phyloP scores from a whole-genome alignment of 2,888 invertebrate species.

The Prostheceraeus crozeri region DNA sequence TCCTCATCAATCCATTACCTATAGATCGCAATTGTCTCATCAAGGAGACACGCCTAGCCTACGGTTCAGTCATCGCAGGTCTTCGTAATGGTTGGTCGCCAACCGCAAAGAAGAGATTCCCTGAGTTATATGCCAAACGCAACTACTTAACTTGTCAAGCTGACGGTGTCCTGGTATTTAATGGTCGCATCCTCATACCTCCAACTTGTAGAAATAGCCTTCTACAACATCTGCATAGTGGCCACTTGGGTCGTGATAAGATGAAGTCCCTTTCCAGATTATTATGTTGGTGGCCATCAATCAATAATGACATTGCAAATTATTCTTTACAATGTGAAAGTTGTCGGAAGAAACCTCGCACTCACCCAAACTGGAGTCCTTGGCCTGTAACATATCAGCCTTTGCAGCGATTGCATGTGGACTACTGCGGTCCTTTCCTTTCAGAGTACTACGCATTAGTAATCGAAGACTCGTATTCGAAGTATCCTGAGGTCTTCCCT shows the following conservation, averaged over 20 bases:
- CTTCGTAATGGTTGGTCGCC: conserved; percentile 14
- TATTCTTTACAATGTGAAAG: neutral
- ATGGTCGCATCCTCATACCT: no score
- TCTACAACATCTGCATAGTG: conserved; percentile 5
- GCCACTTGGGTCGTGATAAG: neutral
- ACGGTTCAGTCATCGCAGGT: conserved; percentile 20
- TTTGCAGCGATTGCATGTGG: conserved; percentile 10
- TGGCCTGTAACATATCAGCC: conserved; percentile 14
- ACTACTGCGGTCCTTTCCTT: conserved; percentile 1
- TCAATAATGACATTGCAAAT: conserved; percentile 2
- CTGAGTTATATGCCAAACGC: no score
- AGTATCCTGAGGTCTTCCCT: conserved; percentile 10
- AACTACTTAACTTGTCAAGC: no score
- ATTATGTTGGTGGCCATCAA: conserved; percentile 6
- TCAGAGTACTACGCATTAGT: conserved; percentile 10
- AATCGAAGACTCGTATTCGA: conserved; percentile 10
- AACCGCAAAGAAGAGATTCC: conserved; percentile 15
- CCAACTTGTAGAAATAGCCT: no score
- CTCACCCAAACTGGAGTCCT: conserved; percentile 6
- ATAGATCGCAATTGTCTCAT: conserved; percentile 9
- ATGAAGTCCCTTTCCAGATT: conserved; percentile 12
- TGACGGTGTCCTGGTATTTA: no score
- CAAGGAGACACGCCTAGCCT: neutral
- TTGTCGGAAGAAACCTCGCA: conserved; percentile 1
- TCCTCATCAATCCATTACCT: conserved; percentile 19